phyloP scores from a whole-genome alignment of 2,888 invertebrate genomes.

The Ctenicera cuprea region DNA sequence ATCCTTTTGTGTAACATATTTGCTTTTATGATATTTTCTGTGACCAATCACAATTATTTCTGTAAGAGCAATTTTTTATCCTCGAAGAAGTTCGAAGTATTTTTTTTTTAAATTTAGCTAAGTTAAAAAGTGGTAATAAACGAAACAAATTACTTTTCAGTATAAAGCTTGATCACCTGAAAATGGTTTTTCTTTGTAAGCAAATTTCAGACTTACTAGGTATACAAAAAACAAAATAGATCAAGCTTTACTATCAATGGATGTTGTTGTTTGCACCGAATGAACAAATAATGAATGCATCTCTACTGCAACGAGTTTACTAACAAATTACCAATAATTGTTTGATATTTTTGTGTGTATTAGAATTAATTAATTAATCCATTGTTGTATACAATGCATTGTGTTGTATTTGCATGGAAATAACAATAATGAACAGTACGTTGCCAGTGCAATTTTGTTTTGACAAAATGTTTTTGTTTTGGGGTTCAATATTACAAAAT shows the following conservation, averaged over 20 bases:
- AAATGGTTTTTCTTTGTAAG: no score
- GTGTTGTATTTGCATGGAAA: conserved; percentile 22
- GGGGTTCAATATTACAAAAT: no score
- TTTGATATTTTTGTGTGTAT: conserved; percentile 1
- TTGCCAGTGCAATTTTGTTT: conserved; percentile 20
- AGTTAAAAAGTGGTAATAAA: not conserved
- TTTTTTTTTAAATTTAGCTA: no score
- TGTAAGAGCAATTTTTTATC: no score
- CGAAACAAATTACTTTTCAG: conserved; percentile 4
- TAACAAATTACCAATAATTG: not conserved
- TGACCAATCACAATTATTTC: no score
- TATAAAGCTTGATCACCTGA: conserved; percentile 8
- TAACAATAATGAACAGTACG: conserved; percentile 22
- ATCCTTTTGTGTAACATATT: no score
- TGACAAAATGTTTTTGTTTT: not conserved
- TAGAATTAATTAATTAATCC: conserved; percentile 16
- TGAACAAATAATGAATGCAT: not conserved
- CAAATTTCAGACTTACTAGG: no score
- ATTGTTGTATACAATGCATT: conserved; percentile 25
- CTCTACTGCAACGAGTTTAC: not conserved
- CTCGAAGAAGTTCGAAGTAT: no score
- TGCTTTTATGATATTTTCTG: no score
- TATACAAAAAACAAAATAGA: not conserved
- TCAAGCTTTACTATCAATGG: not conserved
- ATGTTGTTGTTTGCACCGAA: not conserved